Base-by-base conservation (phyloP, 2,888 invertebrate genomes). In the Mimumesa dahlbomi region DNA sequence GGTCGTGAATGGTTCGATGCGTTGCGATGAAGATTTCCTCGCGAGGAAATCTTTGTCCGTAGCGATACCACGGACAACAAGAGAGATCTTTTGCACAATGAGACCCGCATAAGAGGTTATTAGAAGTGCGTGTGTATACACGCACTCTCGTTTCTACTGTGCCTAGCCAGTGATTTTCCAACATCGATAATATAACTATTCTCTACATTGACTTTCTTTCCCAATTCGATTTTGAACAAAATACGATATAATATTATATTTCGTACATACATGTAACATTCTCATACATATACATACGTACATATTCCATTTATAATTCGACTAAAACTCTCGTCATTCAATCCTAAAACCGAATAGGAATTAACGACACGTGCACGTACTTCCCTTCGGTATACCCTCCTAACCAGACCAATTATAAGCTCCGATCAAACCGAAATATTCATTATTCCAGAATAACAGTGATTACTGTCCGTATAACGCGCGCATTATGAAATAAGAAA, bases 71-170 rank as follows among this genome's bases (percentile, higher is more conserved):
- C 64, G 63, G 64, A 66, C 73, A 66, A 70, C 73, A 67, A 67
- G 76, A 57, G 58, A 77, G 71, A 74, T 77, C 67, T n/a, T 61
- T 64, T 71, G 77, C 73, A 77, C 71, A 77, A 74, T 74, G 61
- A 71, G 49, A 74, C 74, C 77, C 77, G 77, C 63, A 74, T 71
- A 74, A 77, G 67, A 61, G 77, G 57, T n/a, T 48, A 77, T 71
- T 66, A 74, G 59, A 58, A 57, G n/a, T n/a, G n/a, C n/a, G n/a
- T n/a, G 50, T 56, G 52, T 52, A 45, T 56, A 52, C 50, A 62
- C 43, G 54, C 50, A 49, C 56, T 34, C 14, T 54, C 54, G 59
- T 54, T 29, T n/a, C n/a, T n/a, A n/a, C n/a, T n/a, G n/a, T n/a
- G n/a, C 56, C 46, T 25, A 34, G 43, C 54, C 58, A 25, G 53